Evolutionary conservation across 1,140 invertebrate genomes (phyloP).

Genomic region (Trachymyrmex cornetzi): DNA sequence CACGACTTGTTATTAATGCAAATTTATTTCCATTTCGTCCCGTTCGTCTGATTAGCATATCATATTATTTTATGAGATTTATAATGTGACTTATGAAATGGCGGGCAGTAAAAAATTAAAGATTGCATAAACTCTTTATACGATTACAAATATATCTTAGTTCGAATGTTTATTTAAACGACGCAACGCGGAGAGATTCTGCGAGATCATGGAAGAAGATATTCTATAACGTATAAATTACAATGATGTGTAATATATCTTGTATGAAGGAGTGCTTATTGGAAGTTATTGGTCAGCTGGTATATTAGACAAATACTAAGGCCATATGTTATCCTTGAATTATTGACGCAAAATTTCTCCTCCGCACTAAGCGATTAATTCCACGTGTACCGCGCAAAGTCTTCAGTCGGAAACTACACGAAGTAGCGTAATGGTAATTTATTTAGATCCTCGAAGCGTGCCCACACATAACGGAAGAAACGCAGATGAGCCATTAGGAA

Average conservation of each 20-base stretch:
- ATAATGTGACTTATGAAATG: not conserved
- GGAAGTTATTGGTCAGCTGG: constrained; percentile 50
- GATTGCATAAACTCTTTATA: not conserved
- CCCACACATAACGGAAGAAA: constrained; percentile 51
- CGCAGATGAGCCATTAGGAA: constrained; percentile 41
- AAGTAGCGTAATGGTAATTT: constrained; percentile 61
- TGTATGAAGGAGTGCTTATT: constrained; percentile 38
- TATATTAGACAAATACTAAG: constrained; percentile 54
- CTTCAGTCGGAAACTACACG: constrained; percentile 42
- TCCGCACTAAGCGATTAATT: constrained; percentile 48
- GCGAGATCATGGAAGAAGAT: constrained; percentile 27
- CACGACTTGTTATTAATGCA: constrained; percentile 2
- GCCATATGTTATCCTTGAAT: constrained; percentile 57
- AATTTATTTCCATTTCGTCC: constrained; percentile 11
- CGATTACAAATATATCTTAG: not conserved
- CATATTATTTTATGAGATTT: constrained; percentile 2
- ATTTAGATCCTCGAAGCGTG: constrained; percentile 52
- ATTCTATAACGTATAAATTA: constrained; percentile 55
- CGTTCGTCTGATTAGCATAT: constrained; percentile 11
- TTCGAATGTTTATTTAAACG: constrained; percentile 7
- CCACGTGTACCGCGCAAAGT: constrained; percentile 20
- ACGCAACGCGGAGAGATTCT: not conserved
- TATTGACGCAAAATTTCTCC: constrained; percentile 58
- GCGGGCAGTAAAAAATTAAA: not conserved
- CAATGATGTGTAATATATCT: constrained; percentile 41